Conservation (phyloP, 1,140 invertebrate genomes). For the Trichoplusia ni region DNA sequence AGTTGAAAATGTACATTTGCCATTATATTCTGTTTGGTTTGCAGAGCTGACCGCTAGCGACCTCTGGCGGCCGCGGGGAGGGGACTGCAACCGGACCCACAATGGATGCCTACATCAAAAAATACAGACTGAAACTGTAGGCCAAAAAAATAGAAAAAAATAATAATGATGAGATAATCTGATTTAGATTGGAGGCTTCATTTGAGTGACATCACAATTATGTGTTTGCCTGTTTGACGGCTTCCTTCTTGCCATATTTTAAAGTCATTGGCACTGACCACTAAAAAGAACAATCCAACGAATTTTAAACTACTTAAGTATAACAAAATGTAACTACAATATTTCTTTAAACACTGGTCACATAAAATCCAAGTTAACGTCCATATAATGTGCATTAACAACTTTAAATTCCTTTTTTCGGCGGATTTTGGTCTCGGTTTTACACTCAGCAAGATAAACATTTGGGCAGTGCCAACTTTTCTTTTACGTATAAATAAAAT, state of each 20-base stretch:
- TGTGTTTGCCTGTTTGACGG: too few relatives aligned
- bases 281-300: neutral
- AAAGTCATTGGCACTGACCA: too few relatives aligned
- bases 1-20: slow-evolving; percentile 31
- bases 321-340: slow-evolving; percentile 14
- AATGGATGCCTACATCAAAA: slow-evolving; percentile 29
- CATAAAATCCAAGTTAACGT: slow-evolving; percentile 25
- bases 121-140: slow-evolving; percentile 11
- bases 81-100: slow-evolving; percentile 13
- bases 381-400: slow-evolving; percentile 9
- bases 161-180: too few relatives aligned
- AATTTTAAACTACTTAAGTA: slow-evolving; percentile 8
- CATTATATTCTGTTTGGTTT: slow-evolving; percentile 41
- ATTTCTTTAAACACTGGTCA: slow-evolving; percentile 1
- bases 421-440: neutral
- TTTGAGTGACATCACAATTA: too few relatives aligned
- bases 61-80: slow-evolving; percentile 15
- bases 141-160: slow-evolving; percentile 28
- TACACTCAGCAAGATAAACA: neutral
- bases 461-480: slow-evolving; percentile 11
- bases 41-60: slow-evolving; percentile 28
- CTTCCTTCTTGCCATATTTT: too few relatives aligned
- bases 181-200: too few relatives aligned
- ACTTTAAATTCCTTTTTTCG: slow-evolving; percentile 14
- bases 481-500: neutral